These are phyloP conservation scores for Dicentrarchus labrax DNA, from an alignment of 2,113 vertebrate species.

Conservation along the genomic window DNA sequence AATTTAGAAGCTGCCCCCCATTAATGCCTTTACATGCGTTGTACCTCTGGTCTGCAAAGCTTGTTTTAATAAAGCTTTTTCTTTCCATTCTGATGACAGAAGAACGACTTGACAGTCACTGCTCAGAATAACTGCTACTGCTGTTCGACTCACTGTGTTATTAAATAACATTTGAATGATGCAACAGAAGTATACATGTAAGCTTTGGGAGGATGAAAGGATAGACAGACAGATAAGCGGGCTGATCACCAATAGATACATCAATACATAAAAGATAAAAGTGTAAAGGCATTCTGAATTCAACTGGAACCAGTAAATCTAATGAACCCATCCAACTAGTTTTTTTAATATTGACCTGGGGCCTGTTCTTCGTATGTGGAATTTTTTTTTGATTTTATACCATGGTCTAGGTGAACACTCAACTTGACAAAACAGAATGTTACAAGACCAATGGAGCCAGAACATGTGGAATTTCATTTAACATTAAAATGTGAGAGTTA, in stretches of 20 bases:
- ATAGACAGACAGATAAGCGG: background rate
- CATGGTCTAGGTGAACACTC: too few relatives aligned
- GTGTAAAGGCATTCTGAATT: background rate
- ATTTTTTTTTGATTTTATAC: too few relatives aligned
- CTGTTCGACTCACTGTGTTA: background rate
- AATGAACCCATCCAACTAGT: too few relatives aligned
- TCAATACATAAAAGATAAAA: background rate
- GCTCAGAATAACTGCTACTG: background rate
- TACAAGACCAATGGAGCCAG: background rate
- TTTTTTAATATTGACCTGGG: too few relatives aligned
- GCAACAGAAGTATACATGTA: background rate
- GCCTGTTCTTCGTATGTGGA: too few relatives aligned
- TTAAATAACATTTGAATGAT: background rate
- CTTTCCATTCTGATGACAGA: conserved; percentile 30
- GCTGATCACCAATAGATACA: background rate
- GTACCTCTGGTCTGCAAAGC: conserved; percentile 52
- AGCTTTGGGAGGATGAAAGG: background rate
- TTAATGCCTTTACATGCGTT: conserved; percentile 48
- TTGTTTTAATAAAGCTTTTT: conserved; percentile 47
- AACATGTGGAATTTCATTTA: background rate
- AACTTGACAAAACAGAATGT: too few relatives aligned
- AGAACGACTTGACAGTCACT: background rate
- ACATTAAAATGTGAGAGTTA: background rate
- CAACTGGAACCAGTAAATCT: background rate
- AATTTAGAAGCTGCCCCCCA: conserved; percentile 67